phyloP scores from a whole-genome alignment of 2,888 invertebrate genomes.

The Stictocephala bisonia region DNA sequence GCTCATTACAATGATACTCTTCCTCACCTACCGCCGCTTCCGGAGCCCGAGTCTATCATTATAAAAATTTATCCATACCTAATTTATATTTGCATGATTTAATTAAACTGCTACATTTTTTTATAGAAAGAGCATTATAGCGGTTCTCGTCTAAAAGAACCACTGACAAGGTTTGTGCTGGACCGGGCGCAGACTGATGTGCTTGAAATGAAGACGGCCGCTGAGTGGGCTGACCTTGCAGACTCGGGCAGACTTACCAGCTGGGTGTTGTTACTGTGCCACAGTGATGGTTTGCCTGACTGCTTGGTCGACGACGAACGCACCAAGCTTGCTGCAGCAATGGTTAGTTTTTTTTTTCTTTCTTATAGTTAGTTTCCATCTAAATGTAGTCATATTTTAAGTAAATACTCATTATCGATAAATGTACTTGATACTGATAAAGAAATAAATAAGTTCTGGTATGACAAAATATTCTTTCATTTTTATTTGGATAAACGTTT shows the following conservation, averaged over 20 bases:
- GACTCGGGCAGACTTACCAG: constrained; percentile 61
- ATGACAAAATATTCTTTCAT: too few relatives aligned
- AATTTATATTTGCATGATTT: too few relatives aligned
- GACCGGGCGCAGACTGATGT: constrained; percentile 66
- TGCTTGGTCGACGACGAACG: constrained; percentile 70
- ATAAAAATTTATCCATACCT: too few relatives aligned
- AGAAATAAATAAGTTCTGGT: neutral
- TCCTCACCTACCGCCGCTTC: too few relatives aligned
- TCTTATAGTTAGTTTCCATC: neutral
- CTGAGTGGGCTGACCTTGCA: constrained; percentile 63
- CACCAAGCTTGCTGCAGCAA: constrained; percentile 77
- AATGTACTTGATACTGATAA: neutral
- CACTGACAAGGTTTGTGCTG: constrained; percentile 73
- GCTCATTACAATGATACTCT: too few relatives aligned
- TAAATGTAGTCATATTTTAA: neutral
- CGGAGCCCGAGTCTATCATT: too few relatives aligned
- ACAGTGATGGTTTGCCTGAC: constrained; percentile 65
- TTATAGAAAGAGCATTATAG: constrained; percentile 50
- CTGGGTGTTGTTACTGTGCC: constrained; percentile 72
- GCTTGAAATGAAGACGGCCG: constrained; percentile 64
- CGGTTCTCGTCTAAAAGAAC: constrained; percentile 62
- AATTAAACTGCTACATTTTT: too few relatives aligned
- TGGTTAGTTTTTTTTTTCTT: constrained; percentile 69
- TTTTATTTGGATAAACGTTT: too few relatives aligned
- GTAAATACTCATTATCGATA: neutral